phyloP scores from a whole-genome alignment of 2,113 vertebrate species.

The Forbesichthys papilliferus region DNA sequence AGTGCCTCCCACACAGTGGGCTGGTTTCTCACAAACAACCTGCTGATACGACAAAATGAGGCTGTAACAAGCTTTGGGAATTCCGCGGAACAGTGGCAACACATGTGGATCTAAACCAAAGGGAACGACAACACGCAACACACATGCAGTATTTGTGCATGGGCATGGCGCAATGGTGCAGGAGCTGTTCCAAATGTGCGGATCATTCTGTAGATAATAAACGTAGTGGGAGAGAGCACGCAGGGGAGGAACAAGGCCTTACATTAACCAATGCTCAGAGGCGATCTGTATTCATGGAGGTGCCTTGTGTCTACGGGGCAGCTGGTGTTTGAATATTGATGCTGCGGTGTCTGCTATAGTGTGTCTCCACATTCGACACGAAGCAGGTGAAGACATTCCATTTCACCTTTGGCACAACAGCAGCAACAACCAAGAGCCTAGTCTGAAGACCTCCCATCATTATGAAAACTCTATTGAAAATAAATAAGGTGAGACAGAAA shows the following conservation, averaged over 20 bases:
- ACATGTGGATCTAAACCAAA: not conserved
- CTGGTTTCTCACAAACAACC: conserved; percentile 34
- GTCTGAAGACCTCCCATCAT: conserved; percentile 51
- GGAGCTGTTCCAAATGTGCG: too few species aligned
- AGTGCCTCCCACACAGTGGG: not conserved
- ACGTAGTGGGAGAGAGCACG: conserved; percentile 28
- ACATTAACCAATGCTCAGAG: conserved; percentile 43
- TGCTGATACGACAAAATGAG: not conserved
- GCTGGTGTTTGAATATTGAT: conserved; percentile 54
- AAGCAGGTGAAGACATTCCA: conserved; percentile 17
- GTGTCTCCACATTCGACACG: conserved; percentile 39
- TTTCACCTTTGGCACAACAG: conserved; percentile 47
- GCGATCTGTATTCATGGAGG: conserved; percentile 59
- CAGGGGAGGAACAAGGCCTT: conserved; percentile 41
- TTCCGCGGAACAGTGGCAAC: conserved; percentile 19
- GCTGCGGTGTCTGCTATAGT: conserved; percentile 38
- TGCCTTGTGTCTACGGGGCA: conserved; percentile 22
- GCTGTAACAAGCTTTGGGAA: conserved; percentile 15
- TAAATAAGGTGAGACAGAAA: not conserved
- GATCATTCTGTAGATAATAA: conserved; percentile 51
- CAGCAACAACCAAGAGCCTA: conserved; percentile 21
- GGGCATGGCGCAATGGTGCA: not conserved
- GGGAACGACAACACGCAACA: not conserved
- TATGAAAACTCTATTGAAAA: conserved; percentile 16
- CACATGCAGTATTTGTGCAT: not conserved